Conservation (phyloP, 1,140 invertebrate genomes). For the Drosophila serrata region DNA sequence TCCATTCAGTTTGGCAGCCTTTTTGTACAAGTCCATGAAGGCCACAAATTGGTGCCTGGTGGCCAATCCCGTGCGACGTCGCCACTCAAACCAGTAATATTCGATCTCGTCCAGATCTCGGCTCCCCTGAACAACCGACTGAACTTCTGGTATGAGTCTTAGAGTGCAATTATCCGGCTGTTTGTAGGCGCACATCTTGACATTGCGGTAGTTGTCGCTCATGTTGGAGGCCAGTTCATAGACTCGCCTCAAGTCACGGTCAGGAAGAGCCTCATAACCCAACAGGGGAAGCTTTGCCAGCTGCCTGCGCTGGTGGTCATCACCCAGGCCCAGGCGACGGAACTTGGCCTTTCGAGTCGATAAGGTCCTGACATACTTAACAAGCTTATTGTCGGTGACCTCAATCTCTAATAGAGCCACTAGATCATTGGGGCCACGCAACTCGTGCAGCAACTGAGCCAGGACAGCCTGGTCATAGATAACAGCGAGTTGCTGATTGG, state of each 20-base stretch:
- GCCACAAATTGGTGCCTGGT: conserved; percentile 50
- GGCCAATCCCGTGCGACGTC: conserved; percentile 51
- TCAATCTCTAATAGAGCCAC: conserved; percentile 58
- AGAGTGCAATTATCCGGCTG: conserved; percentile 67
- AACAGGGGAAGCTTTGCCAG: conserved; percentile 50
- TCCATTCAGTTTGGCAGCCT: conserved; percentile 72
- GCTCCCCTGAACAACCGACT: conserved; percentile 58
- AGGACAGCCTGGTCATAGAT: conserved; percentile 67
- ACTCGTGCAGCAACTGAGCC: conserved; percentile 62
- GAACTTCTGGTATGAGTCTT: conserved; percentile 69
- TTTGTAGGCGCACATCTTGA: conserved; percentile 61
- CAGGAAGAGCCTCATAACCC: conserved; percentile 56
- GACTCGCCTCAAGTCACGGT: conserved; percentile 34
- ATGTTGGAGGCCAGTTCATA: conserved; percentile 63
- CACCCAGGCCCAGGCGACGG: conserved; percentile 43
- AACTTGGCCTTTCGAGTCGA: conserved; percentile 47
- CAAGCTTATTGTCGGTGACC: conserved; percentile 56
- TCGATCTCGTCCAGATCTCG: conserved; percentile 71
- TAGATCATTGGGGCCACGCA: conserved; percentile 60
- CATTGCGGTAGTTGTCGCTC: conserved; percentile 67
- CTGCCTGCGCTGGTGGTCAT: conserved; percentile 49
- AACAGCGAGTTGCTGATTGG: conserved; percentile 58
- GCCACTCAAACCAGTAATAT: conserved; percentile 81
- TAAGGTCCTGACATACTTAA: conserved; percentile 49
- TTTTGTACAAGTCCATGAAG: conserved; percentile 77